Base-by-base conservation (phyloP, 1,140 invertebrate species). In the Frieseomelitta varia region DNA sequence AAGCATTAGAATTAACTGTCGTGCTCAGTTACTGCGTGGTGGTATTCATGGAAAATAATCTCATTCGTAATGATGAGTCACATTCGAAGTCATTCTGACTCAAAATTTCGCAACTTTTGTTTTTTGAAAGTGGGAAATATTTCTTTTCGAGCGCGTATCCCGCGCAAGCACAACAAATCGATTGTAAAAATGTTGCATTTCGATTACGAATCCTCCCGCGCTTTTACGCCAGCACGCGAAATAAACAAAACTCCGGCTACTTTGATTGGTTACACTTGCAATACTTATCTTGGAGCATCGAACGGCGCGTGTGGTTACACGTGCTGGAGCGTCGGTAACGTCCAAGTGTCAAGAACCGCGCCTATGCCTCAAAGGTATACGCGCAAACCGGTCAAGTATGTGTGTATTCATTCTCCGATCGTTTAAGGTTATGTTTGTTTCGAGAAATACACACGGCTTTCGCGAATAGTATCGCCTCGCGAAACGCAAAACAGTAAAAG, bases 31-130 rank as follows among this genome's bases (percentile, higher is more conserved):
- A 89, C 88, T 86, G 78, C 84, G 87, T 73, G 84, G 77, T 85
- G 58, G 21, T 79, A 81, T 89, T 89, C 88, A 51, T 79, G 79
- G 88, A 90, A 90, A 89, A 81, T 87, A 90, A 89, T 89, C 81
- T 74, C 81, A 86, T 89, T 81, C 53, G 85, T 77, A 77, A 87
- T 67, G 85, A 77, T 90, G 88, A 90, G 81, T 90, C 88, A 90
- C 8, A 47, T 47, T 58, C 47, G 77, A 67, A 76, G 82, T 72
- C 24, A 58, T 65, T 82, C 56, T 58, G 51, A 55, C 82, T 71
- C 53, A 74, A 84, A 85, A 82, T 82, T 77, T 68, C 82, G 34
- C 68, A 55, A 81, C 17, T 10, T 47, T 47, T 47, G n/a, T 21
- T 34, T 47, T 34, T 21, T 34, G 24, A 51, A 30, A 34, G 17